phyloP scores from a whole-genome alignment of 2,888 invertebrate species.

The Drosophila limbata region DNA sequence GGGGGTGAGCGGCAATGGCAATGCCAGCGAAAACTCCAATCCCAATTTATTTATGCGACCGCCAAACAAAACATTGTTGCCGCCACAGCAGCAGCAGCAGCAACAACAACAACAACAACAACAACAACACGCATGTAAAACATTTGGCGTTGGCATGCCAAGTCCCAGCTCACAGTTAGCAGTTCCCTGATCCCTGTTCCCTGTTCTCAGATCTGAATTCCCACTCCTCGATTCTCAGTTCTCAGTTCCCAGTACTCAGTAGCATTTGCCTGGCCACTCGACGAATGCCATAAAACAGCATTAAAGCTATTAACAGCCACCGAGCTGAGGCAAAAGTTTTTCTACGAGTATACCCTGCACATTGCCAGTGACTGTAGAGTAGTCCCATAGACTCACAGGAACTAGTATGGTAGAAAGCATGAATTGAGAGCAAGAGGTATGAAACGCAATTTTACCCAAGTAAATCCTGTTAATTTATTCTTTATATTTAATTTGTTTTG shows the following conservation, averaged over 20 bases:
- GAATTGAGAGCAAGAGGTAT: background rate
- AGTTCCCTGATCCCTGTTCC: conserved; percentile 1
- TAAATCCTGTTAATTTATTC: background rate
- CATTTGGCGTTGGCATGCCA: conserved; percentile 78
- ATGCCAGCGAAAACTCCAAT: conserved; percentile 50
- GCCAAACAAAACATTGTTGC: conserved; percentile 76
- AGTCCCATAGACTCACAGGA: background rate
- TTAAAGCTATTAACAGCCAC: conserved; percentile 76
- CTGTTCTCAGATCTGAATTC: background rate
- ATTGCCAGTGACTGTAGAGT: background rate
- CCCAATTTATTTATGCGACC: conserved; percentile 78
- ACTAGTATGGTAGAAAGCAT: background rate
- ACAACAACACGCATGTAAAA: conserved; percentile 71
- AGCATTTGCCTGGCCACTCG: conserved; percentile 60
- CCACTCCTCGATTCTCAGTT: background rate
- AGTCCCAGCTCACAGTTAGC: conserved; percentile 44
- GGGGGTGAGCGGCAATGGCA: background rate
- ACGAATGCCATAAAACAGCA: conserved; percentile 77
- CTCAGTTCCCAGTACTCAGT: conserved; percentile 19
- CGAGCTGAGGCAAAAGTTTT: conserved; percentile 34
- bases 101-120: background rate
- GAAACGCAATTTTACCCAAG: background rate
- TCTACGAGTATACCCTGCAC: conserved; percentile 35
- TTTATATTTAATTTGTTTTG: too few relatives aligned
- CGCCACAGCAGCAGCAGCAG: conserved; percentile 49